Conservation (phyloP, 2,797 vertebrate genomes). For the Sebastes minor region DNA sequence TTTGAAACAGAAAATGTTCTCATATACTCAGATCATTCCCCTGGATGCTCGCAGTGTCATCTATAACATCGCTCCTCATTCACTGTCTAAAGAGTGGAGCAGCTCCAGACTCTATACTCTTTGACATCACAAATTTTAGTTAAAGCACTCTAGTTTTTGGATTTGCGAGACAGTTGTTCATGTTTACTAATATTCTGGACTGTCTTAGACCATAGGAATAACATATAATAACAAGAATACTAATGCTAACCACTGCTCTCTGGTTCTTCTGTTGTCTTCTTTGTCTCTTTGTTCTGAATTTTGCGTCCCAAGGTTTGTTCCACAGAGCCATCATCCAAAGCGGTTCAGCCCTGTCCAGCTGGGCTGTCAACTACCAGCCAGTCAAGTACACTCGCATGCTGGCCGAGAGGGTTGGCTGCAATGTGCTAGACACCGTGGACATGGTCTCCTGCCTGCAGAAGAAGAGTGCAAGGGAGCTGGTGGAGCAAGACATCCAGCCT, state of each 20-base stretch:
- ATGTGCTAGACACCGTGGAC: slow-evolving; percentile 91
- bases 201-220: neutral
- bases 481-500: slow-evolving; percentile 98
- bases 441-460: slow-evolving; percentile 85
- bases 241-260: slow-evolving; percentile 31
- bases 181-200: neutral
- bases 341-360: slow-evolving; percentile 95
- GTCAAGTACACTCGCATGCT: slow-evolving; percentile 94
- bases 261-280: slow-evolving; percentile 27
- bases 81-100: neutral
- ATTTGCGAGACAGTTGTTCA: neutral
- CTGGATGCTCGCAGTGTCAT: neutral
- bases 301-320: slow-evolving; percentile 86
- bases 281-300: slow-evolving; percentile 43
- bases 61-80: neutral
- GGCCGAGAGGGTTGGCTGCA: slow-evolving; percentile 94
- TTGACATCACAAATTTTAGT: neutral
- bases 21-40: no score
- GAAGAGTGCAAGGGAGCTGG: slow-evolving; percentile 88
- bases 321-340: slow-evolving; percentile 98
- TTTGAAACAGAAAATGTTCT: neutral
- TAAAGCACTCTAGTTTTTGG: neutral
- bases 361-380: slow-evolving; percentile 98
- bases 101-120: neutral
- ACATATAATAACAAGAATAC: neutral